Base-by-base conservation (phyloP, 2,888 invertebrate species). In the Stenodera caucasica region DNA sequence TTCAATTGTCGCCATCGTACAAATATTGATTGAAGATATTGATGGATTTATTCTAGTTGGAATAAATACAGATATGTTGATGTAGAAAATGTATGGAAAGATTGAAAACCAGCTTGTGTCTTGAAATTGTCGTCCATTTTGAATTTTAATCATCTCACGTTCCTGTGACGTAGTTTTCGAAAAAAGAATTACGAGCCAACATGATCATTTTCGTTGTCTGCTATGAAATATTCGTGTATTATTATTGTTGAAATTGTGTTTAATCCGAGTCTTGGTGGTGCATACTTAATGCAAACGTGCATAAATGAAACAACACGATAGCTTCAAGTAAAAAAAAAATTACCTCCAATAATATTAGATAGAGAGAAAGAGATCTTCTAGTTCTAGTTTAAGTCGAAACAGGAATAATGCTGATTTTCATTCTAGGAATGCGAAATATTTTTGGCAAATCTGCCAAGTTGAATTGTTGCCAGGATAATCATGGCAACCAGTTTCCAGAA, bases 71-170 rank as follows among this genome's bases (percentile, higher is more conserved):
- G 37, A 37, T 15, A 15, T 33, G 33, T 33, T 33, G 12, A n/a
- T 33, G 12, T 35, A 14, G 35, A 14, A 14, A 35, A 14, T n/a
- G 33, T 12, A 4, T 12, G 1, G 1, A 6, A n/a, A 37, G 29
- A 29, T 29, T 29, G 18, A n/a, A 18, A 53, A 53, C 53, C 23
- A 30, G 18, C 33, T 23, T 15, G 4, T 33, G 15, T 23, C 51
- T 51, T n/a, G 9, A 18, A 50, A 26, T 7, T 15, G 7, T 26
- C 29, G 2, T 6, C n/a, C 53, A 18, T 23, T 11, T 33, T 53
- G 53, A 53, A 53, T 53, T 33, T 53, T 33, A 53, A 53, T 23
- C 33, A 18, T 53, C 53, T 53, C 53, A 53, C 53, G 53, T 53
- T 50, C 50, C 18, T 40, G 40, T 40, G 40, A 40, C 40, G 40